Evolutionary conservation across 2,888 invertebrate genomes (phyloP), one percentile per base, ranked within the genome.

Genomic region (Mamestra brassicae): DNA sequence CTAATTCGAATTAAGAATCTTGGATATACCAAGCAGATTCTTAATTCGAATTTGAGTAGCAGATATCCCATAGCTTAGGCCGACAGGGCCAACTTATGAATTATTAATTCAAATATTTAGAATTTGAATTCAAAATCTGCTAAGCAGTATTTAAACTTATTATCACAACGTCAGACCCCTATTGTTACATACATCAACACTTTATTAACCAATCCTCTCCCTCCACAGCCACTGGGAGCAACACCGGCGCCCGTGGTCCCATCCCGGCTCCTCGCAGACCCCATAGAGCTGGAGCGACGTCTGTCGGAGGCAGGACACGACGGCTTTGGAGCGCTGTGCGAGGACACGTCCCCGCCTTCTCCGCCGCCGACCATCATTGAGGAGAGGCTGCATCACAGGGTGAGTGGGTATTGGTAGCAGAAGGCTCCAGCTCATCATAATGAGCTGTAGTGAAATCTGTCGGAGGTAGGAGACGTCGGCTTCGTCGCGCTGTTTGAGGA

Each of bases 211-310:
- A 58, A 4, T 2, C 2, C 0, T 5, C 8, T 62, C 70, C 67
- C 54, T 64, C 83, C 79, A 57, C 94, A 98, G 97, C 97, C 97
- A 1, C 94, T 98, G 66, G 97, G 97, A 17, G 95, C 96, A 13
- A 97, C 97, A 74, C 97, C 97, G 89, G 98, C 98, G 8, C 98
- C 98, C 1, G 97, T 99, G 83, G 98, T 99, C 7, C 98, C 98
- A 67, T 98, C 98, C 11, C 97, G 98, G 93, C 96, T 98, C 75
- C 97, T 99, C 61, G 97, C 98, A 50, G 98, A 99, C 93, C 98
- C 98, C n/a, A 97, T 98, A 89, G 98, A 98, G 93, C 95, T 98
- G 88, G 98, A 98, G 92, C 95, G 97, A 66, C 97, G 98, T 85
- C 95, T 98, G 76, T 96, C 98, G 4, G 98, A 96, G 64, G 96